Conservation (phyloP, 2,888 invertebrate genomes). For the Aplocera efformata region DNA sequence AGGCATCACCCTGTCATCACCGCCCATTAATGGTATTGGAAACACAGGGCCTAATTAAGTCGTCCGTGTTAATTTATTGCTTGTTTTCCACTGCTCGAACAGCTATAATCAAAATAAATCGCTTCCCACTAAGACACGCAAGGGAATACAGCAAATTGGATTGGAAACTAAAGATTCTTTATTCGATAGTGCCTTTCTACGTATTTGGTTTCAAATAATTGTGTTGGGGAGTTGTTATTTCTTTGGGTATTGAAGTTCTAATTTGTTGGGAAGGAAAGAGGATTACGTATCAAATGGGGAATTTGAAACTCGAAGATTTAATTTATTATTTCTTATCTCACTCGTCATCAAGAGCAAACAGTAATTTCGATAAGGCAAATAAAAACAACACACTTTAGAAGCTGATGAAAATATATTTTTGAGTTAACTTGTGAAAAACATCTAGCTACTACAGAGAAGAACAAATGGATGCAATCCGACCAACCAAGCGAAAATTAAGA, state of each 20-base stretch:
- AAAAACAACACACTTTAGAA: no score
- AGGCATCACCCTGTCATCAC: slow-evolving; percentile 63
- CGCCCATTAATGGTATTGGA: slow-evolving; percentile 71
- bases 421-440: no score
- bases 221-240: slow-evolving; percentile 29
- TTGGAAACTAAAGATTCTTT: slow-evolving; percentile 57
- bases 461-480: no score
- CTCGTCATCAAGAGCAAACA: no score
- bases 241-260: slow-evolving; percentile 24
- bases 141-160: slow-evolving; percentile 69
- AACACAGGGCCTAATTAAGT: slow-evolving; percentile 72
- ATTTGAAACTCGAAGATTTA: slow-evolving; percentile 2
- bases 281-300: slow-evolving; percentile 21
- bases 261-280: slow-evolving; percentile 22
- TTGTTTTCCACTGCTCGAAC: slow-evolving; percentile 64
- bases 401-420: no score
- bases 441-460: no score
- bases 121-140: slow-evolving; percentile 65
- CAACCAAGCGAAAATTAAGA: no score
- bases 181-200: slow-evolving; percentile 42
- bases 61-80: slow-evolving; percentile 72
- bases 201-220: slow-evolving; percentile 31
- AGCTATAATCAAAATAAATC: slow-evolving; percentile 77
- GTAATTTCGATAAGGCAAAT: no score
- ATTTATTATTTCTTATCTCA: slow-evolving; percentile 11